These are phyloP conservation scores for Rousettus leschenaultii DNA, from an alignment of 2,113 vertebrate species.

Conservation along the genomic window DNA sequence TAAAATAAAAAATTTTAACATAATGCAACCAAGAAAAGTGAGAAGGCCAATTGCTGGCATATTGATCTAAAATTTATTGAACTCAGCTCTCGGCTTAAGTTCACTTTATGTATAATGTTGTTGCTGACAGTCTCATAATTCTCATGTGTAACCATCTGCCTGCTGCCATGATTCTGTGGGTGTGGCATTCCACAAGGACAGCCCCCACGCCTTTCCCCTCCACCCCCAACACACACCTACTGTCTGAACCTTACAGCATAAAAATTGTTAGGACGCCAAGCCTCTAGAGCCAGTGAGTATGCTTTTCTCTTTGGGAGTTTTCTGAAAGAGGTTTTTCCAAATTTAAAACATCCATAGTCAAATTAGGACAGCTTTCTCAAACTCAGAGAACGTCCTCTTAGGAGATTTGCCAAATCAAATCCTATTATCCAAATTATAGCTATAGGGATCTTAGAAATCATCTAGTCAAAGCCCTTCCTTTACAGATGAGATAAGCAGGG, in stretches of 20 bases:
- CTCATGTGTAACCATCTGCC: background rate
- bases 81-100: background rate
- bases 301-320: background rate
- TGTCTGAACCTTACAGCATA: background rate
- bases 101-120: background rate
- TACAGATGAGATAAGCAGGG: background rate
- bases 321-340: background rate
- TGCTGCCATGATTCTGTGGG: background rate
- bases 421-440: conserved; percentile 11
- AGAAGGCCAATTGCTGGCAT: background rate
- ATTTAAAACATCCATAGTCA: background rate
- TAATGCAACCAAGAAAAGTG: background rate
- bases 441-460: conserved; percentile 14
- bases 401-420: conserved; percentile 34
- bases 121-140: background rate
- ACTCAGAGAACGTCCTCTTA: background rate
- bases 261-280: background rate
- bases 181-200: background rate
- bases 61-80: background rate
- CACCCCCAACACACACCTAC: too few relatives aligned
- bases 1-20: conserved; percentile 1
- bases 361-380: background rate
- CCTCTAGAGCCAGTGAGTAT: background rate
- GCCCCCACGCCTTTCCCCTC: background rate
- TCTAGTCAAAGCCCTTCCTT: background rate